Percentiles rank a stretch among this genome's conserved stretches.
Conservation (phyloP, 2,888 invertebrate species). For the Eupithecia exiguata region DNA sequence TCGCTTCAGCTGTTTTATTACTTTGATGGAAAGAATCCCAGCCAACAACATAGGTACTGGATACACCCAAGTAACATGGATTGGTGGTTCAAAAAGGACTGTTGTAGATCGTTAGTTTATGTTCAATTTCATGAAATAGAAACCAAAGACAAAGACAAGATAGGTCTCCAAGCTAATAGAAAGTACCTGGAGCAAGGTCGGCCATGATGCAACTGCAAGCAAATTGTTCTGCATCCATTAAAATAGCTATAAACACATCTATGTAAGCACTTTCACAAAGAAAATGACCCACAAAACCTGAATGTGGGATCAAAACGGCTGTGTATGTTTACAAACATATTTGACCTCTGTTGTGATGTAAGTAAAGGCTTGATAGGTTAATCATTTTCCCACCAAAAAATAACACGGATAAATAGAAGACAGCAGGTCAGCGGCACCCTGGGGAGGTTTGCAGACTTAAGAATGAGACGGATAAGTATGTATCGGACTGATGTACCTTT, state of each 20-base stretch:
- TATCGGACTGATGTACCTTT: constrained; percentile 63
- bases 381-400: constrained; percentile 79
- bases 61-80: background rate
- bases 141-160: constrained; percentile 39
- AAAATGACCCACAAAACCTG: constrained; percentile 25
- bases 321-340: constrained; percentile 79
- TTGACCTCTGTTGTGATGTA: constrained; percentile 80
- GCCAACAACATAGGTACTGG: background rate
- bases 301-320: constrained; percentile 51
- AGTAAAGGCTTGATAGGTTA: constrained; percentile 75
- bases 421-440: constrained; percentile 15
- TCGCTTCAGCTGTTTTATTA: background rate
- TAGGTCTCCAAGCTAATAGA: constrained; percentile 56
- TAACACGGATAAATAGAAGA: constrained; percentile 35
- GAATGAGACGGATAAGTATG: constrained; percentile 26
- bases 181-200: constrained; percentile 69
- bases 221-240: constrained; percentile 37
- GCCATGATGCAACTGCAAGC: constrained; percentile 57
- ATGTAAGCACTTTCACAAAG: background rate
- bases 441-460: constrained; percentile 14
- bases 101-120: background rate
- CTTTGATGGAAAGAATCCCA: background rate
- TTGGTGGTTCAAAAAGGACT: background rate
- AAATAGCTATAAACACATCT: constrained; percentile 23
- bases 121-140: background rate